Percentiles rank a stretch among this genome's conserved stretches.
These are phyloP conservation scores for Barbus barbus DNA, from an alignment of 2,113 vertebrate genomes.

Conservation along the genomic window DNA sequence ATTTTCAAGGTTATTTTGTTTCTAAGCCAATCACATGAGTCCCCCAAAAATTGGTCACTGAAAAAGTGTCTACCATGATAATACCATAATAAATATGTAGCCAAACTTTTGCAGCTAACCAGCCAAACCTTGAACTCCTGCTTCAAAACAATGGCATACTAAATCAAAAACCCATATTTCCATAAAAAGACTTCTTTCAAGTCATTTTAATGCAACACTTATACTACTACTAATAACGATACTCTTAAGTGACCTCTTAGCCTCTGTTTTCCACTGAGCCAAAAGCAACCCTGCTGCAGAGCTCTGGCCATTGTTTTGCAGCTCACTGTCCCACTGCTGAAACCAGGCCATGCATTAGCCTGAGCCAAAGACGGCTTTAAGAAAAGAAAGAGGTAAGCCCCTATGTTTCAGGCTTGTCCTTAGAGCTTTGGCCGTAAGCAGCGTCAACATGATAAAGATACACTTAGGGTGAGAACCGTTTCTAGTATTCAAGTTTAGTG, in stretches of 20 bases:
- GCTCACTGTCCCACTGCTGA: slow-evolving; percentile 30
- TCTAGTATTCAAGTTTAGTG: slow-evolving; percentile 16
- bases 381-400: slow-evolving; percentile 39
- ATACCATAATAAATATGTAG: no score
- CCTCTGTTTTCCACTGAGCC: not conserved
- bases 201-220: not conserved
- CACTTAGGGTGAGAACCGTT: not conserved
- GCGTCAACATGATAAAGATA: slow-evolving; percentile 37
- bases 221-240: not conserved
- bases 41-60: not conserved
- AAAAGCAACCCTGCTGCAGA: slow-evolving; percentile 6
- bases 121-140: not conserved
- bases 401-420: slow-evolving; percentile 41
- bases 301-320: slow-evolving; percentile 23
- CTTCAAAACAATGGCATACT: not conserved
- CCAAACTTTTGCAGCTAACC: not conserved
- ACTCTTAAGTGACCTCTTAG: not conserved
- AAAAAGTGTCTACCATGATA: not conserved
- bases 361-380: slow-evolving; percentile 49
- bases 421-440: slow-evolving; percentile 24
- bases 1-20: not conserved
- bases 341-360: slow-evolving; percentile 52
- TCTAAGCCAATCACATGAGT: not conserved
- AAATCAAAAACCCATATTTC: not conserved
- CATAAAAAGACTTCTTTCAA: not conserved